Evolutionary conservation across 2,113 vertebrate genomes (phyloP).

Genomic region (Poecile atricapillus): DNA sequence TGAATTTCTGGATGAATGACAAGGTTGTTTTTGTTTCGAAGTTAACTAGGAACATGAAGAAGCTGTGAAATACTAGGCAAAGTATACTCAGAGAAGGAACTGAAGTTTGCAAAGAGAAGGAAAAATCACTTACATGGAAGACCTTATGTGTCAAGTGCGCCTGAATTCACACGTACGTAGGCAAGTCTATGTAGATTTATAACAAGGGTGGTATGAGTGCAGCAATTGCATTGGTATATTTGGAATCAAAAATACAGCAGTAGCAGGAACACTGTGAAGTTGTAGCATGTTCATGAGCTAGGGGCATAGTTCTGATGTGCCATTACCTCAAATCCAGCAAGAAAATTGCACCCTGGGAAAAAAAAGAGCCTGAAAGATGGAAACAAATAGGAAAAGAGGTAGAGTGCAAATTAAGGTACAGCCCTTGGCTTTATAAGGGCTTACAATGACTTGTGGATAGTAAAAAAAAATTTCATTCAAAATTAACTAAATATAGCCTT

Average conservation of each 20-base stretch:
- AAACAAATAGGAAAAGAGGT: background rate
- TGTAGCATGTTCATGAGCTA: background rate
- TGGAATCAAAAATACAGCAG: background rate
- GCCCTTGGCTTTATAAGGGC: background rate
- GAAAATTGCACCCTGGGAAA: background rate
- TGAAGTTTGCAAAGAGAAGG: conserved; percentile 1
- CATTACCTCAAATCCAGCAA: background rate
- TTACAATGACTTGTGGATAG: background rate
- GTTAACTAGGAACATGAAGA: conserved; percentile 25
- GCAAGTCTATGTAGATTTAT: background rate
- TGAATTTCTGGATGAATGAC: conserved; percentile 44
- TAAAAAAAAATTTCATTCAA: background rate
- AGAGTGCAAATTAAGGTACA: background rate
- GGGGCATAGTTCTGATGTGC: background rate
- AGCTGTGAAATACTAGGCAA: background rate
- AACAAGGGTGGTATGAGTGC: background rate
- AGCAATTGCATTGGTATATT: background rate
- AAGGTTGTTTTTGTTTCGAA: conserved; percentile 53
- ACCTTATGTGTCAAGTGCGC: conserved; percentile 9
- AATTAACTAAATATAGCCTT: background rate
- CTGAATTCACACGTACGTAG: background rate
- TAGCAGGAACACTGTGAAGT: background rate
- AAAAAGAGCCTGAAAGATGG: background rate
- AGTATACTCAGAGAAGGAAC: conserved; percentile 7
- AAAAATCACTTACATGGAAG: conserved; percentile 4